Evolutionary conservation across 2,888 invertebrate species (phyloP).

Genomic region (Disparrhopalites patrizii): DNA sequence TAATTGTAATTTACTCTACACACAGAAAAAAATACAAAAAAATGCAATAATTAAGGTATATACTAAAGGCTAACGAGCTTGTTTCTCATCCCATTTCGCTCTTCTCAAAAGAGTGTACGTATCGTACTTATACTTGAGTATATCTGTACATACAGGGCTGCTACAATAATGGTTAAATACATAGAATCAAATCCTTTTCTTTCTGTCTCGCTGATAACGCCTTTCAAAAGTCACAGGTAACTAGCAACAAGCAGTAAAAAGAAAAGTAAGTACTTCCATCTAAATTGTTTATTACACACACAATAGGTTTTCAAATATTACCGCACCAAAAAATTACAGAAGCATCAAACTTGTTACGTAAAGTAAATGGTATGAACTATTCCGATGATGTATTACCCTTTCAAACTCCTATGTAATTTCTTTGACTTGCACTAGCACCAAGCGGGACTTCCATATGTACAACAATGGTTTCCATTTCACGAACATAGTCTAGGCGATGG

Average conservation of each 20-base stretch:
- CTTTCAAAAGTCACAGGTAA: neutral
- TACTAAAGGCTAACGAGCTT: slow-evolving; percentile 16
- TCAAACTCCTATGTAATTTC: too few species aligned
- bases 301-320: slow-evolving; percentile 13
- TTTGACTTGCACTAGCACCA: too few species aligned
- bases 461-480: too few species aligned
- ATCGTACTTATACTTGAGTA: too few species aligned
- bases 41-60: neutral
- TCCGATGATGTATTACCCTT: too few species aligned
- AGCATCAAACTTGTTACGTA: slow-evolving; percentile 7
- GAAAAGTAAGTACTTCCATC: slow-evolving; percentile 2
- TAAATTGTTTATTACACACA: slow-evolving; percentile 16
- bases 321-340: slow-evolving; percentile 17
- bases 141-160: too few species aligned
- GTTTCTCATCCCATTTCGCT: slow-evolving; percentile 7
- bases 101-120: too few species aligned
- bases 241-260: neutral
- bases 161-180: too few species aligned
- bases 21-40: neutral
- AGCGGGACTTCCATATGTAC: too few species aligned
- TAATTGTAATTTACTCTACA: slow-evolving; percentile 24
- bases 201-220: too few species aligned
- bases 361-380: neutral
- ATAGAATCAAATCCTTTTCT: too few species aligned
- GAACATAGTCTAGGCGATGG: too few species aligned